Evolutionary conservation across 2,113 vertebrate species (phyloP).

Genomic region (Proterorhinus semilunaris): DNA sequence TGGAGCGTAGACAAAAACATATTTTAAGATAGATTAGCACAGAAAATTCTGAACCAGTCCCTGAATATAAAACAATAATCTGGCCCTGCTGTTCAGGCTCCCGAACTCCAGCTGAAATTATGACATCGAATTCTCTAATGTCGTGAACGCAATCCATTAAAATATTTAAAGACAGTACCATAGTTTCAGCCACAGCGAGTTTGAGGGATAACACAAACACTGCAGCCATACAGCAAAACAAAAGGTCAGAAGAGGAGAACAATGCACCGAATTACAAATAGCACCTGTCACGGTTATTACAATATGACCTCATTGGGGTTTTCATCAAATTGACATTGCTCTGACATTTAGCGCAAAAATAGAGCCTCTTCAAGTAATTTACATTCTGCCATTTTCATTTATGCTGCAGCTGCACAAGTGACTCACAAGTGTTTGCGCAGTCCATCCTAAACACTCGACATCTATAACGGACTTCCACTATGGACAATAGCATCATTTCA

Average conservation of each 20-base stretch:
- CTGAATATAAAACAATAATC: too few species aligned
- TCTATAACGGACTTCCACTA: conserved; percentile 12
- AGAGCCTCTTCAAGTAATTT: conserved; percentile 24
- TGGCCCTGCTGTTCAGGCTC: too few species aligned
- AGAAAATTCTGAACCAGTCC: too few species aligned
- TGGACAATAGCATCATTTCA: background rate
- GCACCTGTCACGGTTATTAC: conserved; percentile 20
- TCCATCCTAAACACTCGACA: conserved; percentile 22
- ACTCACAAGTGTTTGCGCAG: conserved; percentile 20
- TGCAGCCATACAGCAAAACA: conserved; percentile 23
- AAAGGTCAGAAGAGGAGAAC: conserved; percentile 7
- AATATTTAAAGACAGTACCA: background rate
- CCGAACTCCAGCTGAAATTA: too few species aligned
- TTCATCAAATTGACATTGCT: conserved; percentile 29
- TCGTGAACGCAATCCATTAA: too few species aligned
- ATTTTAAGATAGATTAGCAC: too few species aligned
- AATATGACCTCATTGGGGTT: conserved; percentile 33
- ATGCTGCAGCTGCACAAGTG: conserved; percentile 29
- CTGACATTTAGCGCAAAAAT: conserved; percentile 19
- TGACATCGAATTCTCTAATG: too few species aligned
- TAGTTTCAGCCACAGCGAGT: background rate
- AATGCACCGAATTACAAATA: conserved; percentile 15
- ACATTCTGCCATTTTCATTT: conserved; percentile 17
- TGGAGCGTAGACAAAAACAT: too few species aligned
- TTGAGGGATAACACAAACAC: conserved; percentile 7